phyloP scores from a whole-genome alignment of 2,888 invertebrate species.

The Pammene fasciana region DNA sequence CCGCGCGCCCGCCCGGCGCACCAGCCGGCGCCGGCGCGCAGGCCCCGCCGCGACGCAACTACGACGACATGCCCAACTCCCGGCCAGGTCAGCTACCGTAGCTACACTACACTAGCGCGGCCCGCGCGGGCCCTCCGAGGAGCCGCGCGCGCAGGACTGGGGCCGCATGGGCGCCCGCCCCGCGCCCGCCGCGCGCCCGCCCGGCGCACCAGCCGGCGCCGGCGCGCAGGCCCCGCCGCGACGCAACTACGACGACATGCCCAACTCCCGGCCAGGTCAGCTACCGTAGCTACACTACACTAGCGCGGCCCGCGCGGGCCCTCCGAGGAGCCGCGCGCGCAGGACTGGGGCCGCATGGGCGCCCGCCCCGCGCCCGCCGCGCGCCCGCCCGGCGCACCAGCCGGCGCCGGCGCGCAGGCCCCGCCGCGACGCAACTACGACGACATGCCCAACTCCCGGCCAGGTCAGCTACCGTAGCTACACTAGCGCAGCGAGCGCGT shows the following conservation, averaged over 20 bases:
- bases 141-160: slow-evolving; percentile 63
- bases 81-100: slow-evolving; percentile 13
- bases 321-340: not conserved
- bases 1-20: slow-evolving; percentile 51
- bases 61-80: slow-evolving; percentile 2
- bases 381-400: no score
- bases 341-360: no score
- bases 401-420: no score
- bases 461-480: no score
- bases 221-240: slow-evolving; percentile 21
- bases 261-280: slow-evolving; percentile 10
- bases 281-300: no score
- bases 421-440: no score
- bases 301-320: not conserved
- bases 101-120: no score
- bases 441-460: no score
- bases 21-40: slow-evolving; percentile 55
- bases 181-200: slow-evolving; percentile 59
- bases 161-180: slow-evolving; percentile 57
- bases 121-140: slow-evolving; percentile 72
- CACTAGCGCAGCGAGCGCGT: not conserved
- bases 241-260: slow-evolving; percentile 5
- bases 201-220: slow-evolving; percentile 58
- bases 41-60: slow-evolving; percentile 22
- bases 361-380: no score